These are phyloP conservation scores for Pilophorus perplexus DNA, from an alignment of 2,888 invertebrate species.

Conservation along the genomic window DNA sequence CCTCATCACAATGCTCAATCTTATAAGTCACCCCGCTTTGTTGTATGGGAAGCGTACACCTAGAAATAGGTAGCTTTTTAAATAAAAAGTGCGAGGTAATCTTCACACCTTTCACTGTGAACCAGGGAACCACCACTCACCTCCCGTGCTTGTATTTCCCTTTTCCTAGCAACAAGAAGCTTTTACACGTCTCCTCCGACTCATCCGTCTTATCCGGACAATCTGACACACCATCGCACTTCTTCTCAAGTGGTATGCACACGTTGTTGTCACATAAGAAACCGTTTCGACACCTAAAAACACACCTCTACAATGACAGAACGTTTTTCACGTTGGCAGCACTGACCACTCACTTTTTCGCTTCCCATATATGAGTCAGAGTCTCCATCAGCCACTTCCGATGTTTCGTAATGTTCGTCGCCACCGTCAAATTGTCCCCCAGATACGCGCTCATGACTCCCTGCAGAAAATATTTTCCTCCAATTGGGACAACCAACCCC, in stretches of 20 bases:
- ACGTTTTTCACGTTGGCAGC: background rate
- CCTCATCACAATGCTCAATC: conserved; percentile 4
- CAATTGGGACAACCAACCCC: background rate
- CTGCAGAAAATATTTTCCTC: conserved; percentile 4
- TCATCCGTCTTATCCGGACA: conserved; percentile 22
- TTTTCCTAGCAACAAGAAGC: no score
- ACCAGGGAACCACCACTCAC: background rate
- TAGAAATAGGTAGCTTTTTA: background rate
- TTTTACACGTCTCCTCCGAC: background rate
- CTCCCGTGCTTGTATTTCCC: no score
- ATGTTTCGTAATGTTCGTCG: conserved; percentile 27
- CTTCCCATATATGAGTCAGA: background rate
- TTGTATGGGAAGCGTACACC: conserved; percentile 28
- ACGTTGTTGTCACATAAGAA: conserved; percentile 19
- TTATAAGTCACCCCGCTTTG: conserved; percentile 17
- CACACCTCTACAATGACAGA: background rate
- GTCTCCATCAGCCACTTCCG: background rate
- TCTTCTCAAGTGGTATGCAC: conserved; percentile 1
- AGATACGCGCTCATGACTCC: conserved; percentile 21
- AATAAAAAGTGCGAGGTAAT: background rate
- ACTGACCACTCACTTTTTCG: conserved; percentile 6
- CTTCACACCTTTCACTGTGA: background rate
- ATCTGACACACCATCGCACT: conserved; percentile 12
- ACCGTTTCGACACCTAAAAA: conserved; percentile 10
- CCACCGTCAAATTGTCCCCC: conserved; percentile 16